phyloP scores from a whole-genome alignment of 2,888 invertebrate genomes.

The Dioctria rufipes region DNA sequence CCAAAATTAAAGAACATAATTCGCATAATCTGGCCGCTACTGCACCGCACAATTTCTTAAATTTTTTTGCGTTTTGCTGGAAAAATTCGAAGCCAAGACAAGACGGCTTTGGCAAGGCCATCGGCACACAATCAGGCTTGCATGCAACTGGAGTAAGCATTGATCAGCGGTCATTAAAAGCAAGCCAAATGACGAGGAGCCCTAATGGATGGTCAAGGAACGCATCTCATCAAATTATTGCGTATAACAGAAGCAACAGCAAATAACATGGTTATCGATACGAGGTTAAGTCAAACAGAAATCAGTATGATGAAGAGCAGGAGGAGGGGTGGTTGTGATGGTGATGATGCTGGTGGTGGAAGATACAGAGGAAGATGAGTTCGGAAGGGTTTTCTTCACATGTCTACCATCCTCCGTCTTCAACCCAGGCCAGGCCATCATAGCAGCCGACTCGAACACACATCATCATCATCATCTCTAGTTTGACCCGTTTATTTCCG shows the following conservation, averaged over 20 bases:
- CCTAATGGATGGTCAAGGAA: constrained; percentile 51
- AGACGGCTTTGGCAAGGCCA: constrained; percentile 30
- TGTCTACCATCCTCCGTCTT: background rate
- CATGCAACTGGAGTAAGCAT: constrained; percentile 44
- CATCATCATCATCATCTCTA: constrained; percentile 32
- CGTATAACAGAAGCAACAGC: constrained; percentile 71
- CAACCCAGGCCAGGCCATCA: background rate
- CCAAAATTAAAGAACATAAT: constrained; percentile 39
- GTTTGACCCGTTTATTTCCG: constrained; percentile 48
- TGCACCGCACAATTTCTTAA: constrained; percentile 33
- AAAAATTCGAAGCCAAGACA: background rate
- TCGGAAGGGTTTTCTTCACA: constrained; percentile 24
- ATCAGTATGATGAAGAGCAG: background rate
- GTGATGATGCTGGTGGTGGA: background rate
- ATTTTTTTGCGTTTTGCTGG: constrained; percentile 17
- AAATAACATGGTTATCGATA: constrained; percentile 53
- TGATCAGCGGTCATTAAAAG: constrained; percentile 52
- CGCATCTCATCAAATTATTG: constrained; percentile 69
- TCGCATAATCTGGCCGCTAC: constrained; percentile 46
- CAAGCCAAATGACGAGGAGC: constrained; percentile 46
- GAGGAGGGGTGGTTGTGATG: background rate
- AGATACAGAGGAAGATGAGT: background rate
- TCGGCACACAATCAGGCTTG: constrained; percentile 34
- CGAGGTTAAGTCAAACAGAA: constrained; percentile 50
- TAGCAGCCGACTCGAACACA: background rate